Conservation (phyloP, 2,888 invertebrate species). For the Cheilosia pagana region DNA sequence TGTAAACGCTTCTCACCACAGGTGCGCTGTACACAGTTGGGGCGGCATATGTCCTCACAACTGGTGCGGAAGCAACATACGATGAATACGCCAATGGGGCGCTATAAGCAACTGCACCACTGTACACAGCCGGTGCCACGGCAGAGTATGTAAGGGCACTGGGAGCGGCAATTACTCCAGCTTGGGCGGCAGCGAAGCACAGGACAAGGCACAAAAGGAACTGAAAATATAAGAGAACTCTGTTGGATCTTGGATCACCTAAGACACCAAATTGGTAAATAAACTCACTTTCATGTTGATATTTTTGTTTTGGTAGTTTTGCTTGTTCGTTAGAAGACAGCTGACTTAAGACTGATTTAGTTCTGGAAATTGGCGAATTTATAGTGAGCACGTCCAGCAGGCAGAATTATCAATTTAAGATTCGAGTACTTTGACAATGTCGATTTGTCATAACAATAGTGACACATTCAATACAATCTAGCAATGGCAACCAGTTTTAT, state of each 20-base stretch:
- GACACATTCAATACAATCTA: background rate
- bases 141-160: slow-evolving; percentile 48
- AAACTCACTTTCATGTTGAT: slow-evolving; percentile 57
- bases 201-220: slow-evolving; percentile 61
- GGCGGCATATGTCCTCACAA: slow-evolving; percentile 27
- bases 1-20: slow-evolving; percentile 31
- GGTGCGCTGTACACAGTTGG: slow-evolving; percentile 45
- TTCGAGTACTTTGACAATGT: background rate
- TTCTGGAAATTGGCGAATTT: slow-evolving; percentile 19
- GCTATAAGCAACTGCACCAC: slow-evolving; percentile 22
- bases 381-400: slow-evolving; percentile 4
- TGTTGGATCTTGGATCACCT: too few relatives aligned
- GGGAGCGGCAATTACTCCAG: slow-evolving; percentile 52
- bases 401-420: background rate
- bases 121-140: slow-evolving; percentile 14
- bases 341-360: slow-evolving; percentile 49
- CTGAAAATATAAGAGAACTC: slow-evolving; percentile 35
- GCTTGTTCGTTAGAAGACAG: slow-evolving; percentile 22
- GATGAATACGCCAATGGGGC: slow-evolving; percentile 52
- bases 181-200: slow-evolving; percentile 65
- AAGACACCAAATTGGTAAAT: background rate
- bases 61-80: slow-evolving; percentile 30
- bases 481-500: slow-evolving; percentile 16
- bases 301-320: slow-evolving; percentile 12
- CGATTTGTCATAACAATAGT: background rate